A percentile compares a stretch with the other conserved stretches of the same genome.
These are phyloP conservation scores for Drepana arcuata DNA, from an alignment of 1,140 invertebrate genomes.

Conservation along the genomic window DNA sequence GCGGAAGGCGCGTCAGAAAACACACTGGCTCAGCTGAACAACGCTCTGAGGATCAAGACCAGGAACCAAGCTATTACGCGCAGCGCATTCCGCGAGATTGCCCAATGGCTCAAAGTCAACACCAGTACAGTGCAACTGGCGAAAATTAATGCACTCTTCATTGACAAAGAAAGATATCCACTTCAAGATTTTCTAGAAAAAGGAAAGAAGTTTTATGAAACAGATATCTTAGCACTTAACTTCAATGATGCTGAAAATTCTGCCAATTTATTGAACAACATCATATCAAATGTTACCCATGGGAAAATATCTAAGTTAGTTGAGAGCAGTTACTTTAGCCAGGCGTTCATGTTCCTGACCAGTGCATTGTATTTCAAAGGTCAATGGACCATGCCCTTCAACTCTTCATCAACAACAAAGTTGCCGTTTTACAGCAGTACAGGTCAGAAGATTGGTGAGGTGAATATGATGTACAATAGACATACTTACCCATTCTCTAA, in stretches of 20 bases:
- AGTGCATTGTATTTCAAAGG: slow-evolving; percentile 90
- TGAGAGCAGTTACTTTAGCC: slow-evolving; percentile 51
- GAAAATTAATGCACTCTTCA: slow-evolving; percentile 49
- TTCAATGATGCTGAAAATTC: slow-evolving; percentile 69
- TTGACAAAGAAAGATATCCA: slow-evolving; percentile 24
- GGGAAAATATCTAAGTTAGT: slow-evolving; percentile 78
- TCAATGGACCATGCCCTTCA: slow-evolving; percentile 82
- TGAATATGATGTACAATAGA: slow-evolving; percentile 77
- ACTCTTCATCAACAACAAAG: slow-evolving; percentile 73
- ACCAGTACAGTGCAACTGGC: slow-evolving; percentile 42
- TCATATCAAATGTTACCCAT: slow-evolving; percentile 76
- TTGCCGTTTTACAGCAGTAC: slow-evolving; percentile 71
- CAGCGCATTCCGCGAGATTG: slow-evolving; percentile 40
- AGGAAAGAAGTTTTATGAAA: slow-evolving; percentile 67
- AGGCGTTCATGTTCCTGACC: slow-evolving; percentile 79
- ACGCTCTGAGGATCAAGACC: slow-evolving; percentile 34
- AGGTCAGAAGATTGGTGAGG: slow-evolving; percentile 62
- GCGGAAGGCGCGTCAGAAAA: slow-evolving; percentile 59
- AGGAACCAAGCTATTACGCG: slow-evolving; percentile 30
- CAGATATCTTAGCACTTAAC: slow-evolving; percentile 72
- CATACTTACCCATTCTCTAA: slow-evolving; percentile 70
- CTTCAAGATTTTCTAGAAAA: slow-evolving; percentile 39
- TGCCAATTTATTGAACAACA: slow-evolving; percentile 76
- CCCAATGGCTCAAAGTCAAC: slow-evolving; percentile 48
- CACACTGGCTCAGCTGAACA: slow-evolving; percentile 49